Conservation (phyloP, 2,888 invertebrate species). For the Sphaerophoria taeniata region DNA sequence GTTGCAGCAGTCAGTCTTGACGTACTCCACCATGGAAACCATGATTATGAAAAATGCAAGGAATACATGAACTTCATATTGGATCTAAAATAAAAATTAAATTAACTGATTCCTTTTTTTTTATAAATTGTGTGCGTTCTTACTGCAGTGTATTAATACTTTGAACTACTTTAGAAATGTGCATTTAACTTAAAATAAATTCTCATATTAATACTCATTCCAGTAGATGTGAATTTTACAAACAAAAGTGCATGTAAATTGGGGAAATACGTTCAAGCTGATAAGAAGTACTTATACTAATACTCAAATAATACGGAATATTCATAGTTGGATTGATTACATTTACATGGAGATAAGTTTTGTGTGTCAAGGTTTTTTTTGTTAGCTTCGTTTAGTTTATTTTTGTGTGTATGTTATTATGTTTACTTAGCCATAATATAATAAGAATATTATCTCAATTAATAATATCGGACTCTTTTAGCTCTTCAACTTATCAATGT, state of each 20-base stretch:
- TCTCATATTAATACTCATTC: slow-evolving; percentile 51
- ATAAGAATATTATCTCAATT: too few relatives aligned
- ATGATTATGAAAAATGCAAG: neutral
- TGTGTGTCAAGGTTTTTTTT: neutral
- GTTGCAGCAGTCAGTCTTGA: slow-evolving; percentile 1
- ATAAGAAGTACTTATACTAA: neutral
- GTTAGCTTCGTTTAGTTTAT: neutral
- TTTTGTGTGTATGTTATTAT: too few relatives aligned
- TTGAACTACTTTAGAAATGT: neutral
- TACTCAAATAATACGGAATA: too few relatives aligned
- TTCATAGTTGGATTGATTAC: too few relatives aligned
- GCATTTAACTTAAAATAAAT: neutral
- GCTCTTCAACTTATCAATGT: too few relatives aligned
- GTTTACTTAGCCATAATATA: too few relatives aligned
- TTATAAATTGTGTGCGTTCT: neutral
- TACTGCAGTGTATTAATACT: too few relatives aligned
- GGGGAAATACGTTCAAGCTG: neutral
- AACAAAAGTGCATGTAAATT: slow-evolving; percentile 5
- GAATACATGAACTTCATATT: slow-evolving; percentile 7
- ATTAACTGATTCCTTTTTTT: neutral
- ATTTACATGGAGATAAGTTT: neutral
- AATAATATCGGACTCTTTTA: too few relatives aligned
- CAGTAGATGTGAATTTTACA: slow-evolving; percentile 37
- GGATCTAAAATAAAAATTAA: neutral
- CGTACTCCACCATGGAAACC: slow-evolving; percentile 14